phyloP scores from a whole-genome alignment of 2,113 vertebrate species.

The Panthera leo region DNA sequence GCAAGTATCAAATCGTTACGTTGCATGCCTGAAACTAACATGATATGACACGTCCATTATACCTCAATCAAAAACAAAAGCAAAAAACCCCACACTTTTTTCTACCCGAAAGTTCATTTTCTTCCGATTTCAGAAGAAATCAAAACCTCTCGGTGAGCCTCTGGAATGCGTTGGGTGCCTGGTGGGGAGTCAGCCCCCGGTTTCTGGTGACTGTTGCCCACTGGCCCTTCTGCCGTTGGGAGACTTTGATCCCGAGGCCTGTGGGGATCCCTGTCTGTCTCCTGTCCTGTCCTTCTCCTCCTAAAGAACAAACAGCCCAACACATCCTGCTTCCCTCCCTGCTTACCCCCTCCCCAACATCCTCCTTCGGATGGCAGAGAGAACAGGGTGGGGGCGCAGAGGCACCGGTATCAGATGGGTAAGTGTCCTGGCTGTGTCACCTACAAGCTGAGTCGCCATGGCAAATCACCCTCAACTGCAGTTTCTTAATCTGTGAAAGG shows the following conservation, averaged over 20 bases:
- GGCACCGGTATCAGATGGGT: not conserved
- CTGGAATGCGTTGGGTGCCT: too few species aligned
- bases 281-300: not conserved
- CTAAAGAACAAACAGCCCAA: conserved; percentile 13
- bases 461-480: not conserved
- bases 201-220: accelerated
- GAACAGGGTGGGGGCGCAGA: accelerated
- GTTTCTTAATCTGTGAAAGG: not conserved
- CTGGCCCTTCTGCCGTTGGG: not conserved
- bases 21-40: not conserved
- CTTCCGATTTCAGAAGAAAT: not conserved
- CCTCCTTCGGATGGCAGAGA: not conserved
- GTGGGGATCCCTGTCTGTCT: not conserved
- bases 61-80: not conserved
- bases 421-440: not conserved
- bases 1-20: not conserved
- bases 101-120: not conserved
- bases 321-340: not conserved
- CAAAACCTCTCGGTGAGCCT: not conserved
- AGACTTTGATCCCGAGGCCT: not conserved
- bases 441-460: not conserved
- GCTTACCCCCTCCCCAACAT: accelerated
- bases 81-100: not conserved
- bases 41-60: not conserved
- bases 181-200: accelerated